Conservation (phyloP, 2,888 invertebrate species). For the Barypeithes pellucidus region DNA sequence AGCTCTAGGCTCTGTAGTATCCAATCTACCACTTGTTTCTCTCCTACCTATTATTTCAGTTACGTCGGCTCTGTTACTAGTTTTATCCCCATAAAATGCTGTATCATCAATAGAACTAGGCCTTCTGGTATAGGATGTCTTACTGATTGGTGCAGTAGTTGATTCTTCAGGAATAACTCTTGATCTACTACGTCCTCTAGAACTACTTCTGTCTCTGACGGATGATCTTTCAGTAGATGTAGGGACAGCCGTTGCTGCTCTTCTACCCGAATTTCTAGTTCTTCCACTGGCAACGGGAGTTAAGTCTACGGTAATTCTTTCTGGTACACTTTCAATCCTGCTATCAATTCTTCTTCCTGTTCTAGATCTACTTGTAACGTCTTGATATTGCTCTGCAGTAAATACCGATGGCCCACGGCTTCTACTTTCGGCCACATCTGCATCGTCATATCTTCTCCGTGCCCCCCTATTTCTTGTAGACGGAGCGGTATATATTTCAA, state of each 20-base stretch:
- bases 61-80: neutral
- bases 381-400: constrained; percentile 57
- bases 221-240: constrained; percentile 30
- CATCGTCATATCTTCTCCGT: constrained; percentile 41
- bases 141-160: neutral
- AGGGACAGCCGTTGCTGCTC: constrained; percentile 15
- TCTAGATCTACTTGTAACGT: constrained; percentile 61
- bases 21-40: neutral
- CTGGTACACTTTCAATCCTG: constrained; percentile 26
- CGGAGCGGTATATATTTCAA: constrained; percentile 53
- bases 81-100: neutral
- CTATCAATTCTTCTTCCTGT: constrained; percentile 56
- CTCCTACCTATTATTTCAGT: neutral
- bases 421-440: constrained; percentile 45
- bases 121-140: neutral
- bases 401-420: constrained; percentile 55
- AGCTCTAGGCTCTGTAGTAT: neutral
- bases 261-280: constrained; percentile 39
- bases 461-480: constrained; percentile 31
- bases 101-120: neutral
- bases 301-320: constrained; percentile 27
- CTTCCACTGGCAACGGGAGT: constrained; percentile 29
- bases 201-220: constrained; percentile 22
- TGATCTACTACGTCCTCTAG: constrained; percentile 38
- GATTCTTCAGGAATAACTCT: constrained; percentile 13